Evolutionary conservation across 37 sponge, comb jelly and placozoan species (phyloP).

Genomic region (Haliclona indistincta): DNA sequence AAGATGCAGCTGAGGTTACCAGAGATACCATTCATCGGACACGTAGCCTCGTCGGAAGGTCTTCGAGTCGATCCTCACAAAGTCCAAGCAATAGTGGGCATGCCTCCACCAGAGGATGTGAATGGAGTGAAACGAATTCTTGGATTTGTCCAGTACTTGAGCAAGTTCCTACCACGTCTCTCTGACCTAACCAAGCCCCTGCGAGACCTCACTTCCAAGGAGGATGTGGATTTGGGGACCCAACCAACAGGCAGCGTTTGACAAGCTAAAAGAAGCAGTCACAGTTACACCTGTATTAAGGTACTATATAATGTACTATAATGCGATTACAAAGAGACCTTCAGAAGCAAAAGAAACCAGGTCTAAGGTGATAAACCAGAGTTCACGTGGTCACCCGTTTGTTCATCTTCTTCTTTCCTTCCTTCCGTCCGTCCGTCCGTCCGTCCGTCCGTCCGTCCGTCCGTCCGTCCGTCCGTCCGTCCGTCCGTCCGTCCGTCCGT

Average conservation of each 20-base stretch:
- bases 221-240: constrained; percentile 41
- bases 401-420: no score
- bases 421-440: no score
- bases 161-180: constrained; percentile 57
- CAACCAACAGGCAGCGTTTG: constrained; percentile 33
- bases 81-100: constrained; percentile 44
- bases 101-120: constrained; percentile 54
- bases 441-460: no score
- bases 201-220: constrained; percentile 39
- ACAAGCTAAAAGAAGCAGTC: constrained; percentile 16
- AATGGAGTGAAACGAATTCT: constrained; percentile 39
- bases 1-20: constrained; percentile 24
- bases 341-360: no score
- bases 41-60: constrained; percentile 40
- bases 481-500: no score
- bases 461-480: no score
- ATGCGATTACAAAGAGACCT: no score
- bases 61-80: constrained; percentile 44
- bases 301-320: no score
- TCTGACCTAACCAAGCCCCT: constrained; percentile 41
- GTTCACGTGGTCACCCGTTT: no score
- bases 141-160: constrained; percentile 50
- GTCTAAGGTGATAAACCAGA: no score
- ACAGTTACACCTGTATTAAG: constrained; percentile 33
- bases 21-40: constrained; percentile 56